Evolutionary conservation across 2,888 invertebrate genomes (phyloP).

Genomic region (Deilephila porcellus): DNA sequence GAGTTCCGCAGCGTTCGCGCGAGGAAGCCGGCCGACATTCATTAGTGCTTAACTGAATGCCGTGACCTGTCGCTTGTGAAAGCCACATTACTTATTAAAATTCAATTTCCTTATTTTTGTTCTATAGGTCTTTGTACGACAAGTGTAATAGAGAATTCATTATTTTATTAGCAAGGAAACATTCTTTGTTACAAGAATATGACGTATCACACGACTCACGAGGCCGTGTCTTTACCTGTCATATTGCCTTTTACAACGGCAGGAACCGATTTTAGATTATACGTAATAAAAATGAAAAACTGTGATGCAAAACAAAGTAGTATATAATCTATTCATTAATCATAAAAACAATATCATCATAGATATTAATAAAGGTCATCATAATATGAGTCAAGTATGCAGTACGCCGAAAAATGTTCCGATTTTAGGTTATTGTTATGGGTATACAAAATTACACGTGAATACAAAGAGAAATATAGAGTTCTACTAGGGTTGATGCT

Average conservation of each 20-base stretch:
- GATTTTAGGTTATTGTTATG: slow-evolving; percentile 38
- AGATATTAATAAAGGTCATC: slow-evolving; percentile 44
- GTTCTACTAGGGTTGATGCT: too few relatives aligned
- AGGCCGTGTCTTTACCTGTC: background rate
- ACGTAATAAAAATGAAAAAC: background rate
- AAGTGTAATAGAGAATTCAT: background rate
- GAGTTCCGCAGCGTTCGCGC: background rate
- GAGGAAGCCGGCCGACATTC: background rate
- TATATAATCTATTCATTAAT: slow-evolving; percentile 38
- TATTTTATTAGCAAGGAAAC: background rate
- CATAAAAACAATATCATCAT: slow-evolving; percentile 45
- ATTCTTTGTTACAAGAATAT: background rate
- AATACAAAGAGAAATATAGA: background rate
- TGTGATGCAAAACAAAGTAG: background rate
- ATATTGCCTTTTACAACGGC: slow-evolving; percentile 2
- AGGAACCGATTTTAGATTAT: background rate
- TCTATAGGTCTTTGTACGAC: background rate
- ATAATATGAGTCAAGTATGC: slow-evolving; percentile 38
- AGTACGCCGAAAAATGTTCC: slow-evolving; percentile 36
- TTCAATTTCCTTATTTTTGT: slow-evolving; percentile 14
- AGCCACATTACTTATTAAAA: slow-evolving; percentile 1
- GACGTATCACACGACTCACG: background rate
- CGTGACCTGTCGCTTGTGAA: background rate
- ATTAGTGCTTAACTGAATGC: background rate
- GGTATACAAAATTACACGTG: slow-evolving; percentile 20